These are phyloP conservation scores for Caenorhabditis sp. DNA, from an alignment of 2,888 invertebrate species.

Conservation along the genomic window DNA sequence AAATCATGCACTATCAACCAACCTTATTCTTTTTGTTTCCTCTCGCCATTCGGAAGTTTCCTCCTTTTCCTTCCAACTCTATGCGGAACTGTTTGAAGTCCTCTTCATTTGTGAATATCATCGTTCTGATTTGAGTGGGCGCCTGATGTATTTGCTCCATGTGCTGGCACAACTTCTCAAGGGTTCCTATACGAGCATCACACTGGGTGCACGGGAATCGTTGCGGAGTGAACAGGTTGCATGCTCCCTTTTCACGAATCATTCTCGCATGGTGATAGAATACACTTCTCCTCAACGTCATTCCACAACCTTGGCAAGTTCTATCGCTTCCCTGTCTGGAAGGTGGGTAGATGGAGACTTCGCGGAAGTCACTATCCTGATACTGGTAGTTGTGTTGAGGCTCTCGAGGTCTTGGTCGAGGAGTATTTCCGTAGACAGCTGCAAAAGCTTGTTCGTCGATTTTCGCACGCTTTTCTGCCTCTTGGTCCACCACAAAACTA, in stretches of 20 bases:
- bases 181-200: conserved; percentile 69
- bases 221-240: conserved; percentile 74
- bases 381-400: conserved; percentile 1
- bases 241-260: conserved; percentile 74
- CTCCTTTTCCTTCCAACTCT: conserved; percentile 75
- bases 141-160: conserved; percentile 71
- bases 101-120: conserved; percentile 66
- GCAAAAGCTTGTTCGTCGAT: conserved; percentile 25
- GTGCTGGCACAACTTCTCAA: conserved; percentile 74
- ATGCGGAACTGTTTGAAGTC: conserved; percentile 71
- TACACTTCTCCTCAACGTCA: conserved; percentile 65
- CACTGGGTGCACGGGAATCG: conserved; percentile 75
- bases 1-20: neutral
- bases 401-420: neutral
- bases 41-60: conserved; percentile 77
- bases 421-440: conserved; percentile 6
- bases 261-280: conserved; percentile 72
- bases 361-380: conserved; percentile 21
- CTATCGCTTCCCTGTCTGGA: conserved; percentile 17
- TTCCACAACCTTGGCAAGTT: conserved; percentile 69
- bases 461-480: conserved; percentile 18
- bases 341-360: conserved; percentile 5
- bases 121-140: conserved; percentile 71
- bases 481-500: conserved; percentile 26
- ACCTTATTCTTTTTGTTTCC: conserved; percentile 74